Evolutionary conservation across 2,888 invertebrate species (phyloP).

Genomic region (Polyploca ridens): DNA sequence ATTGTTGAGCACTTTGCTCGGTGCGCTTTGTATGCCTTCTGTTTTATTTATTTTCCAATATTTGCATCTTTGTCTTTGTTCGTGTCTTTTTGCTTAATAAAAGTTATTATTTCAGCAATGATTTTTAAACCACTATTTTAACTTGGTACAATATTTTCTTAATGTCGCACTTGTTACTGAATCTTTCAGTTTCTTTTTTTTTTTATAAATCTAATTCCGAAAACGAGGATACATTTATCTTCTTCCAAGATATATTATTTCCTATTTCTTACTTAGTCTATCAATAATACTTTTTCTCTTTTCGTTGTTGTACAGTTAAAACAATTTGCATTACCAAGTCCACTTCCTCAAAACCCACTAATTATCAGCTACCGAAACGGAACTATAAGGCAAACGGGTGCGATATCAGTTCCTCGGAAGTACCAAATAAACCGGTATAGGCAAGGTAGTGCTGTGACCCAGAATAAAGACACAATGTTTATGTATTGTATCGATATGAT

Average conservation of each 20-base stretch:
- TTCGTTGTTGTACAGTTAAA: neutral
- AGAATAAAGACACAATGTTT: neutral
- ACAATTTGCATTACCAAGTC: neutral
- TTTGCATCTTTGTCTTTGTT: too few relatives aligned
- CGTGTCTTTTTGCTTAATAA: too few relatives aligned
- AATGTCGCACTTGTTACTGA: too few relatives aligned
- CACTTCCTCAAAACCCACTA: neutral
- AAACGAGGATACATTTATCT: too few relatives aligned
- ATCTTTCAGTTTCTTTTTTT: too few relatives aligned
- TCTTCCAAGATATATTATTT: too few relatives aligned
- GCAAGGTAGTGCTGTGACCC: conserved; percentile 7
- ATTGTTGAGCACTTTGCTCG: conserved; percentile 2
- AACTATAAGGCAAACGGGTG: neutral
- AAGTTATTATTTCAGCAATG: too few relatives aligned
- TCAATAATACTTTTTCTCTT: neutral
- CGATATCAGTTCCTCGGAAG: conserved; percentile 2
- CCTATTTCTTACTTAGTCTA: too few relatives aligned
- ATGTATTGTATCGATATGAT: neutral
- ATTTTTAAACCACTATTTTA: too few relatives aligned
- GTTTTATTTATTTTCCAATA: neutral
- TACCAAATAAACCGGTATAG: conserved; percentile 1
- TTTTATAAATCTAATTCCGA: too few relatives aligned
- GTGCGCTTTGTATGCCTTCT: neutral
- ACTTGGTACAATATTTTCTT: too few relatives aligned
- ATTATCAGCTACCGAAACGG: neutral